A percentile compares a stretch with the other conserved stretches of the same genome.
These are phyloP conservation scores for Sipha maydis DNA, from an alignment of 2,888 invertebrate genomes.

Conservation along the genomic window DNA sequence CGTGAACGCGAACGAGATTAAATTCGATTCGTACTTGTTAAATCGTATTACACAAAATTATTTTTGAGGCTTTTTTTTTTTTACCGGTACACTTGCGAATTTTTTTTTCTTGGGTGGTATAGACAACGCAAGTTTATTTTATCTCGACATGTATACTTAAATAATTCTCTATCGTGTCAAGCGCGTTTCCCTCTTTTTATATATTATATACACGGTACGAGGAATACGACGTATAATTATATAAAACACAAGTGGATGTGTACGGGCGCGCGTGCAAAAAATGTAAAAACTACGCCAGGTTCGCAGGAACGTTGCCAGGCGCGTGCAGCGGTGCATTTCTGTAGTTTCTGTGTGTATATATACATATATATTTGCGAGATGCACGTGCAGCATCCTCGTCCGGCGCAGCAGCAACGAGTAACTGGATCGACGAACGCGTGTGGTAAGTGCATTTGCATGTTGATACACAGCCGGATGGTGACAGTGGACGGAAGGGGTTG, in stretches of 20 bases:
- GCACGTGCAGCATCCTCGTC: conserved; percentile 29
- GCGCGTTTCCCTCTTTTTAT: neutral
- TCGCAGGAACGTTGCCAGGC: conserved; percentile 55
- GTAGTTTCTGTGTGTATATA: too few species aligned
- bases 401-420: neutral
- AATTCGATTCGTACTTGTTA: neutral
- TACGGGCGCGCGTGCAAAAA: neutral
- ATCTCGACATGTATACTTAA: neutral
- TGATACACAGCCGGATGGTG: conserved; percentile 5
- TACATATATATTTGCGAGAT: neutral
- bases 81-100: neutral
- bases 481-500: conserved; percentile 17
- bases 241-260: neutral
- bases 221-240: neutral
- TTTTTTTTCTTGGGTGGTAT: neutral
- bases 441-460: conserved; percentile 60
- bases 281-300: neutral
- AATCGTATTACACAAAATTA: too few species aligned
- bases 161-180: neutral
- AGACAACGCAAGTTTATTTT: neutral
- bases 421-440: conserved; percentile 44
- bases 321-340: conserved; percentile 38
- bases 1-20: neutral
- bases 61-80: too few species aligned
- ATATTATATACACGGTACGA: neutral